Conservation (phyloP, 2,113 vertebrate genomes). For the Aldabrachelys gigantea region DNA sequence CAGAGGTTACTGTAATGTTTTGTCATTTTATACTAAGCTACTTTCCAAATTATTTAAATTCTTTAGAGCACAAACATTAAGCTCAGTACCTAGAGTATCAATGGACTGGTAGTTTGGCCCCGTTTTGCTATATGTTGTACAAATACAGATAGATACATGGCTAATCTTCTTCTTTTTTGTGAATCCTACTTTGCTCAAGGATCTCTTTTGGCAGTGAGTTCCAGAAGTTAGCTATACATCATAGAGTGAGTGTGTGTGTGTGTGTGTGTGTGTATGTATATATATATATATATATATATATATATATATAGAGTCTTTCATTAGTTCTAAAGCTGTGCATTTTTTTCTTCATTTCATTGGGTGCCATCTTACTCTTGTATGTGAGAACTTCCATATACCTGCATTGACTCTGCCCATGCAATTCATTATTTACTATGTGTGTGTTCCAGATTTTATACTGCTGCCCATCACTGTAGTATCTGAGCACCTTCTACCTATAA, state of each 20-base stretch:
- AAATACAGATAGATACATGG: not conserved
- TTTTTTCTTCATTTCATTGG: not conserved
- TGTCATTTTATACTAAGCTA: not conserved
- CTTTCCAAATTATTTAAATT: not conserved
- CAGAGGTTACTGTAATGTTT: not conserved
- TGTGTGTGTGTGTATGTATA: too few species aligned
- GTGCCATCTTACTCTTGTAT: not conserved
- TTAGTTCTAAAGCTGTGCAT: not conserved
- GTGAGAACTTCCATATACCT: not conserved
- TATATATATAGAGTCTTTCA: not conserved
- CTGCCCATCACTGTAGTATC: not conserved
- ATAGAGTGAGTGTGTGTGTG: too few species aligned
- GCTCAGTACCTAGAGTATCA: not conserved
- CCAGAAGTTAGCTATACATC: rapidly evolving
- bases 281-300: not conserved
- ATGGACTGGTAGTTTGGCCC: not conserved
- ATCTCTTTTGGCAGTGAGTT: not conserved
- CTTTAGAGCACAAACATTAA: not conserved
- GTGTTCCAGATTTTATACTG: not conserved
- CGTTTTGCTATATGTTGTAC: not conserved
- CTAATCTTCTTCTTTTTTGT: not conserved
- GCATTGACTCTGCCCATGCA: not conserved
- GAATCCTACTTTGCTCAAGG: not conserved
- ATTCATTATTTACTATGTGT: not conserved
- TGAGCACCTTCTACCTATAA: not conserved